Evolutionary conservation across 2,888 invertebrate genomes (phyloP), one percentile per base, ranked within the genome.

Genomic region (Mythimna lalbum): DNA sequence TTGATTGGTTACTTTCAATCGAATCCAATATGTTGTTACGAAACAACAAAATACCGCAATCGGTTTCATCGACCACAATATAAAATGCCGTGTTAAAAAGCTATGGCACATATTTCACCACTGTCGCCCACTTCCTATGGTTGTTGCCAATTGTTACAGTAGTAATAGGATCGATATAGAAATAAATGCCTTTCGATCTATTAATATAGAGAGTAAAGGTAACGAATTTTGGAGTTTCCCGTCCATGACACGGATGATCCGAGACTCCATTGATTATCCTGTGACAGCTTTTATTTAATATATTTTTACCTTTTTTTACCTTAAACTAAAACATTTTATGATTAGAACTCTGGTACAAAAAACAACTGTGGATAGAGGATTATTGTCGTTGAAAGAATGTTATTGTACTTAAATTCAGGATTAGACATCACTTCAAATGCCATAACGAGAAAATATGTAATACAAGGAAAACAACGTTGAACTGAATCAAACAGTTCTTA

Each of bases 101-200:
- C 78, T 78, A 72, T 80, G 79, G 78, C 80, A 74, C 73, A 75
- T 78, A 71, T 91, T 90, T 90, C 90, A 84, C 85, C 88, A 90
- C 86, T 75, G 79, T 89, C 89, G 89, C 88, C 86, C 88, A 91
- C 90, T 93, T 93, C 93, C 92, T 91, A 86, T 81, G 85, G 81
- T 83, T 87, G 87, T 90, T 93, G 93, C 93, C 93, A 93, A 93
- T 89, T 91, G 90, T 89, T 90, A 90, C 91, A 91, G 87, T 89
- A 82, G 78, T 57, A 76, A 55, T 75, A 68, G 56, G 85, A 78
- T 86, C 81, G 80, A 87, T 88, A 85, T 84, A 87, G 86, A 86
- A 88, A 87, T 86, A 82, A 83, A 86, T 82, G 77, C 86, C 89
- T 89, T 89, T 86, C 84, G 86, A 81, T 87, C 85, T 89, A 90